Conservation (phyloP, 2,888 invertebrate genomes). For the Pseudanteris insignis region DNA sequence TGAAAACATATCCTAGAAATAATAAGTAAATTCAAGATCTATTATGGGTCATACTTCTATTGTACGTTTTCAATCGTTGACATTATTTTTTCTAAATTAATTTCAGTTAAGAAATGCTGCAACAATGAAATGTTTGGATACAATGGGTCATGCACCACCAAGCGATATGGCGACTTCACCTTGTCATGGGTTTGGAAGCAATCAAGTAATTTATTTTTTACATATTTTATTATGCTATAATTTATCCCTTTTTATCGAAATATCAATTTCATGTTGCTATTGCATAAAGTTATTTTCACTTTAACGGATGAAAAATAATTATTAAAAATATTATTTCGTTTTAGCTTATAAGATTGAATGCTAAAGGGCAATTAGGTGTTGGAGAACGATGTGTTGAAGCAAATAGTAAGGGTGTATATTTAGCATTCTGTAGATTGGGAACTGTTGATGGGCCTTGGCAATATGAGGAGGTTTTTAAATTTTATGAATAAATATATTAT, state of each 20-base stretch:
- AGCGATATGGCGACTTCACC: slow-evolving; percentile 88
- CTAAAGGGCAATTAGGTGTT: slow-evolving; percentile 91
- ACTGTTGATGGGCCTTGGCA: slow-evolving; percentile 96
- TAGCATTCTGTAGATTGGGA: slow-evolving; percentile 90
- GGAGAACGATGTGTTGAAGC: slow-evolving; percentile 97
- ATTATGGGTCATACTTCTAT: no score
- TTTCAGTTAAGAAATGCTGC: slow-evolving; percentile 79
- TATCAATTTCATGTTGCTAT: no score
- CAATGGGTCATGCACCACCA: slow-evolving; percentile 92
- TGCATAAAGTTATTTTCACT: no score
- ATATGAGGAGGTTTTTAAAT: slow-evolving; percentile 85
- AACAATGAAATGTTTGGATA: slow-evolving; percentile 86
- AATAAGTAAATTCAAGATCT: no score
- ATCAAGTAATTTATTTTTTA: no score
- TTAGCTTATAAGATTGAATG: slow-evolving; percentile 89
- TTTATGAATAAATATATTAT: neutral
- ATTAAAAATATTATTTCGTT: slow-evolving; percentile 45
- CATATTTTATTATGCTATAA: neutral
- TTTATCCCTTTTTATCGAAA: neutral
- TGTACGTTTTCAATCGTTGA: no score
- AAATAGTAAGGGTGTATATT: slow-evolving; percentile 84
- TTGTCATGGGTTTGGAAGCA: slow-evolving; percentile 96
- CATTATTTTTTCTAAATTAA: neutral
- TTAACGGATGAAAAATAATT: neutral
- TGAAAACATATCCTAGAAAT: no score